Base-by-base conservation (phyloP, 2,888 invertebrate genomes). In the Eupithecia centaureata region DNA sequence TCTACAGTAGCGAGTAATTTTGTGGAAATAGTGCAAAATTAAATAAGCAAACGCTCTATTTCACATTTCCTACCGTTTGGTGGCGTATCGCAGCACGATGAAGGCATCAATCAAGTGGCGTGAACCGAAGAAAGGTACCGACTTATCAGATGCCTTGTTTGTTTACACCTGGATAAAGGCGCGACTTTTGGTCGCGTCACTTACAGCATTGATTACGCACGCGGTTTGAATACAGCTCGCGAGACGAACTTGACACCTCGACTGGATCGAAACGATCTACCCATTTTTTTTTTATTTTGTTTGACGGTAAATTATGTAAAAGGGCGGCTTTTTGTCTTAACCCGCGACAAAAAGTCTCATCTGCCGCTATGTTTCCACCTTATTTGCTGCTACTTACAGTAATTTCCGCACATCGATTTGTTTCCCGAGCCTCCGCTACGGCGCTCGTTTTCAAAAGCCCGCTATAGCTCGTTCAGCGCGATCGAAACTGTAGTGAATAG, bases 31-130 rank as follows among this genome's bases (percentile, higher is more conserved):
- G 56, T 65, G 59, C 59, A 65, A 58, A 67, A 64, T 42, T 61
- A 38, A 69, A 65, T 64, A 61, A 54, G 47, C 22, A 42, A 33
- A 52, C 59, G 28, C 18, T 58, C 54, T 59, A 60, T 60, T 28
- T 25, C 38, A 61, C 62, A n/a, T 47, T 70, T 58, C 30, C 63
- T 56, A 64, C 32, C 15, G 54, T 65, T 65, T 47, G 59, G 52
- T 10, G 42, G 65, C 64, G 61, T 62, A 70, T 57, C 67, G 67
- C 67, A 59, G 33, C 74, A 73, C 87, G 85, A 92, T 91, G 86
- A 86, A 91, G 90, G 86, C 91, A 91, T 92, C 92, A 87, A 91
- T 92, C 92, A 92, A 84, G 80, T 89, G 75, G 91, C 91, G 91
- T 91, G 91, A 83, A 80, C 80, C 81, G 88, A 80, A 78, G 88